Evolutionary conservation across 2,113 vertebrate genomes (phyloP).

Genomic region (Ciconia boyciana): DNA sequence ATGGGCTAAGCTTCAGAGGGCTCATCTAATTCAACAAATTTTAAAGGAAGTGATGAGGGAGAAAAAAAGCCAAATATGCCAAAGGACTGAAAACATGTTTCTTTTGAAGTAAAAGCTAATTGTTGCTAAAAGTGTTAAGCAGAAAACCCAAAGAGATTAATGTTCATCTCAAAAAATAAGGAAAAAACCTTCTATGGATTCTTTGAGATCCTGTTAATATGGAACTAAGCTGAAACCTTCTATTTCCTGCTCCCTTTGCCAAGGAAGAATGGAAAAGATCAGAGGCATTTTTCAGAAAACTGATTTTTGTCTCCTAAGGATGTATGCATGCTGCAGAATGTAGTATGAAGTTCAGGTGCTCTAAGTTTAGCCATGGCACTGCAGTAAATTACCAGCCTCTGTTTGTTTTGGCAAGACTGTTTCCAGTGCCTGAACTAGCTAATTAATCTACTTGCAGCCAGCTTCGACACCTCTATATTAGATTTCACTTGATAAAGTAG

Average conservation of each 20-base stretch:
- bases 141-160: neutral
- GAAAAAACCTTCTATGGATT: neutral
- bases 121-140: neutral
- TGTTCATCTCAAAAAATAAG: neutral
- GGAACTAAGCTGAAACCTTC: neutral
- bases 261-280: neutral
- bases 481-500: neutral
- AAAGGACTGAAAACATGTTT: neutral
- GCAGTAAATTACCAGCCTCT: neutral
- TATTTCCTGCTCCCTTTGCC: neutral
- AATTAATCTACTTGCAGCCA: neutral
- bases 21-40: neutral
- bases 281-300: neutral
- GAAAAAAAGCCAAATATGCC: neutral
- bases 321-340: neutral
- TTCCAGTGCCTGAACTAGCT: neutral
- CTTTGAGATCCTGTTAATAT: neutral
- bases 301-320: neutral
- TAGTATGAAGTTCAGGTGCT: neutral
- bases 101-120: neutral
- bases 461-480: neutral
- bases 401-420: neutral
- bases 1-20: neutral
- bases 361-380: neutral
- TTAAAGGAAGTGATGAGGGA: constrained; percentile 10